Evolutionary conservation across 2,113 vertebrate genomes (phyloP).

Genomic region (Podilymbus podiceps): DNA sequence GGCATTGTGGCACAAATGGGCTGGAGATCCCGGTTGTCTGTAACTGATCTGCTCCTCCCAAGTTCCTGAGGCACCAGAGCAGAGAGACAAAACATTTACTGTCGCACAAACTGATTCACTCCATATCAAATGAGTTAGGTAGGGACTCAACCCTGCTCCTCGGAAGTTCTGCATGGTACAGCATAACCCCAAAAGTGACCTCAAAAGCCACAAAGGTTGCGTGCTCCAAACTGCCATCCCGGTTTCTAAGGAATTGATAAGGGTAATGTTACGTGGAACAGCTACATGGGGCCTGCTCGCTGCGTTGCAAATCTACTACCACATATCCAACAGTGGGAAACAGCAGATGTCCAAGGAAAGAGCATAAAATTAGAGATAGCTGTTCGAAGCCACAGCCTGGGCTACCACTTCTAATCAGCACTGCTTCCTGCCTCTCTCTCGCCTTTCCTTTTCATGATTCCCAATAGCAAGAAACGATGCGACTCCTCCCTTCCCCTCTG

Average conservation of each 20-base stretch:
- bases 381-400: background rate
- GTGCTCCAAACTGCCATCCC: background rate
- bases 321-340: background rate
- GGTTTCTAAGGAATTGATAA: background rate
- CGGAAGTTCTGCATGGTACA: background rate
- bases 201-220: background rate
- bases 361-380: rapidly evolving
- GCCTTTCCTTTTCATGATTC: background rate
- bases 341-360: background rate
- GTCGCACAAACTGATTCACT: background rate
- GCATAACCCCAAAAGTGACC: background rate
- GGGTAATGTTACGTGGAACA: background rate
- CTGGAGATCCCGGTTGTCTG: background rate
- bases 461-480: background rate
- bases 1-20: background rate
- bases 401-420: background rate
- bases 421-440: background rate
- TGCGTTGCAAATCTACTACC: background rate
- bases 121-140: rapidly evolving
- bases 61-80: background rate
- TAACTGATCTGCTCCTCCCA: background rate
- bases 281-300: rapidly evolving
- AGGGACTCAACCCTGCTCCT: background rate
- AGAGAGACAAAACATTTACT: background rate
- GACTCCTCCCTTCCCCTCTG: background rate